Evolutionary conservation across 2,113 vertebrate species (phyloP).

Genomic region (Tupaia tana): DNA sequence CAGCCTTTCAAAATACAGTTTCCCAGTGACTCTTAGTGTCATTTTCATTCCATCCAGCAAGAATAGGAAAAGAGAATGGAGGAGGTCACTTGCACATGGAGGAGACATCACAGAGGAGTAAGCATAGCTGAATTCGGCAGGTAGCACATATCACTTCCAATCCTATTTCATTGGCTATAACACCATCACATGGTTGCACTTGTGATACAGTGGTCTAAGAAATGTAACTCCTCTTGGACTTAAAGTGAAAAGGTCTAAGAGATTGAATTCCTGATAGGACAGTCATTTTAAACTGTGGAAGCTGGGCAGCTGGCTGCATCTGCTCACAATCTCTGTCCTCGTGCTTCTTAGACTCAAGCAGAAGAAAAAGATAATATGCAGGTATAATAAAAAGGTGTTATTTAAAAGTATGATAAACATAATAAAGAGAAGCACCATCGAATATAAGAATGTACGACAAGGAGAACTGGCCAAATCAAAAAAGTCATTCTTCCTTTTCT

Average conservation of each 20-base stretch:
- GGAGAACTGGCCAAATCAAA: background rate
- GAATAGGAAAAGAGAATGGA: background rate
- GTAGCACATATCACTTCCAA: background rate
- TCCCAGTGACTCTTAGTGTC: background rate
- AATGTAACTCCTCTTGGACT: background rate
- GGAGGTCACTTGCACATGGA: background rate
- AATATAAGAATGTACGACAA: background rate
- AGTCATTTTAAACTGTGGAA: background rate
- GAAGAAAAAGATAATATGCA: background rate
- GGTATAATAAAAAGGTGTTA: background rate
- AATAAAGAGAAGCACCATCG: background rate
- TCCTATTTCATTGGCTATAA: background rate
- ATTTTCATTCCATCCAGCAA: background rate
- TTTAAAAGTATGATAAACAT: background rate
- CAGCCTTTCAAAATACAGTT: background rate
- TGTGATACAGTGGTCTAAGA: background rate
- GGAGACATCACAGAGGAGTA: background rate
- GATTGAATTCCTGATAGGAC: background rate
- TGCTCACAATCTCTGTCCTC: background rate
- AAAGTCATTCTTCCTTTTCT: background rate
- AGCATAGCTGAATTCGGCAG: background rate
- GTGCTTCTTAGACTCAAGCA: background rate
- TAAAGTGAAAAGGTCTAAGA: background rate
- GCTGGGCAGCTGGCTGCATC: background rate
- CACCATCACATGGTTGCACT: background rate